Conservation (phyloP, 2,888 invertebrate genomes). For the Dusona sp. region DNA sequence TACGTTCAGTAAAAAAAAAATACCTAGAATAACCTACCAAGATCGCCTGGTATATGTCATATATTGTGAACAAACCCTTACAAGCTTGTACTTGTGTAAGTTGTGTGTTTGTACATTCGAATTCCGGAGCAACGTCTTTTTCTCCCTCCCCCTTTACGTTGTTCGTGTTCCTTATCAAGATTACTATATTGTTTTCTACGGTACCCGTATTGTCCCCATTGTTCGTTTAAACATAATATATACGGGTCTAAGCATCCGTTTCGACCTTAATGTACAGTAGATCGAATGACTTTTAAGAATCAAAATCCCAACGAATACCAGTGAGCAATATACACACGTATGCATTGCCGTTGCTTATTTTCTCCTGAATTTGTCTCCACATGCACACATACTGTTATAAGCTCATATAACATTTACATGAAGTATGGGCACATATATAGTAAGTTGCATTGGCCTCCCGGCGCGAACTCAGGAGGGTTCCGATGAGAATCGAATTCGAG, state of each 20-base stretch:
- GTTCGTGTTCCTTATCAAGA: constrained; percentile 58
- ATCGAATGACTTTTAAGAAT: constrained; percentile 70
- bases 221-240: constrained; percentile 58
- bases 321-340: constrained; percentile 3
- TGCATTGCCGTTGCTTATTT: constrained; percentile 1
- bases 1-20: not conserved
- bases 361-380: not conserved
- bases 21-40: not conserved
- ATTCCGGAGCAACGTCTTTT: constrained; percentile 45
- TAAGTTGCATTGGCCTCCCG: not conserved
- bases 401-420: not conserved
- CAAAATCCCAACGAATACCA: not conserved
- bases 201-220: constrained; percentile 72
- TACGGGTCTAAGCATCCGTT: constrained; percentile 52
- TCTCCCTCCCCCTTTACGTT: constrained; percentile 37
- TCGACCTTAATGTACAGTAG: constrained; percentile 43
- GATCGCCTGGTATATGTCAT: not conserved
- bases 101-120: not conserved
- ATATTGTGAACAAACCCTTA: not conserved
- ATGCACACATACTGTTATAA: not conserved
- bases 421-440: not conserved
- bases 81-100: not conserved
- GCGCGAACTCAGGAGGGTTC: constrained; percentile 24
- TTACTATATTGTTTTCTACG: constrained; percentile 69
- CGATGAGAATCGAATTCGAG: constrained; percentile 58